Conservation (phyloP, 2,888 invertebrate species). For the Deilephila elpenor region DNA sequence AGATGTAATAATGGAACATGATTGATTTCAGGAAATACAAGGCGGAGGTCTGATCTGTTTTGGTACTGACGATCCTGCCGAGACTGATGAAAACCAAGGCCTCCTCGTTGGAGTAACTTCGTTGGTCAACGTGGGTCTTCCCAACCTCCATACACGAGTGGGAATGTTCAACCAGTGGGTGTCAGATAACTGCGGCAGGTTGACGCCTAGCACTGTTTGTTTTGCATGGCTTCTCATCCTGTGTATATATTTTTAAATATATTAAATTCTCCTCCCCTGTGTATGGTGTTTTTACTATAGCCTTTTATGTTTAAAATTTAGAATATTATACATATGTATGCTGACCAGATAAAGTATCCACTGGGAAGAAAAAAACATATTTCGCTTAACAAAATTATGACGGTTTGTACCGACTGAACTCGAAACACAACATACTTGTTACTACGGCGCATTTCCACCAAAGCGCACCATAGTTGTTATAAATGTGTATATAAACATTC, state of each 20-base stretch:
- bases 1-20: not conserved
- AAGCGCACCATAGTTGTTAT: no score
- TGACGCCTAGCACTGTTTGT: constrained; percentile 30
- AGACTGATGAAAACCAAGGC: constrained; percentile 51
- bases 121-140: constrained; percentile 54
- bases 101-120: constrained; percentile 63
- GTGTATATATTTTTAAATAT: constrained; percentile 37
- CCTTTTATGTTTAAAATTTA: not conserved
- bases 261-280: not conserved
- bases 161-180: constrained; percentile 60
- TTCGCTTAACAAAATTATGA: no score
- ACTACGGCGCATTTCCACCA: no score
- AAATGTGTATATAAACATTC: no score
- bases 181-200: constrained; percentile 39
- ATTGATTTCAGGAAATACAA: constrained; percentile 59
- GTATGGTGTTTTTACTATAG: not conserved
- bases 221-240: constrained; percentile 30
- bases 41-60: constrained; percentile 65
- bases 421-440: no score
- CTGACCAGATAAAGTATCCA: no score
- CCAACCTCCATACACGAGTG: constrained; percentile 57
- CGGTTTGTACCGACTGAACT: no score
- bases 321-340: no score
- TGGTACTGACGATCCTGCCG: constrained; percentile 63
- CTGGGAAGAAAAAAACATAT: no score